A percentile compares a stretch with the other conserved stretches of the same genome.
These are phyloP conservation scores for Sinocyclocheilus maitianheensis DNA, from an alignment of 2,113 vertebrate species.

Conservation along the genomic window DNA sequence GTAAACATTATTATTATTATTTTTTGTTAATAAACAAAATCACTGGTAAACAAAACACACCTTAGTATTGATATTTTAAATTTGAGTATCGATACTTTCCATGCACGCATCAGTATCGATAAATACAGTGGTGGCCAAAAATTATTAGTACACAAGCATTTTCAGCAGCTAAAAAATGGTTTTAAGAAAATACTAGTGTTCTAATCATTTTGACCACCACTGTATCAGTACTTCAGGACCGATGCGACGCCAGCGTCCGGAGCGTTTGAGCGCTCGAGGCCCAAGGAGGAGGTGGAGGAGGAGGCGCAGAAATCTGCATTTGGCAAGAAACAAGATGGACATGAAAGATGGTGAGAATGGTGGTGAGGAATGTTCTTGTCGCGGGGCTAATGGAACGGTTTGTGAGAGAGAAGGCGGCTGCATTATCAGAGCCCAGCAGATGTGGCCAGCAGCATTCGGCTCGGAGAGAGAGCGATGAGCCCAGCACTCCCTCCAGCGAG, in stretches of 20 bases:
- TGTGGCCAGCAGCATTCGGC: constrained; percentile 75
- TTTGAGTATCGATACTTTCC: no score
- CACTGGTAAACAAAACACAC: no score
- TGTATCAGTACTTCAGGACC: no score
- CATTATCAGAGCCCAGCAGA: constrained; percentile 80
- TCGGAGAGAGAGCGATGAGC: constrained; percentile 71
- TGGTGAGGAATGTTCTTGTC: constrained; percentile 79
- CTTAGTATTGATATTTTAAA: no score
- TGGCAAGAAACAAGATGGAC: constrained; percentile 81
- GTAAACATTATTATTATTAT: no score
- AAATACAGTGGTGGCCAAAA: no score
- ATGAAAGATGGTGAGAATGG: constrained; percentile 80
- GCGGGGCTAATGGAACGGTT: constrained; percentile 82
- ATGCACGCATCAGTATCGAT: no score
- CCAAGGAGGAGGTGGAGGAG: constrained; percentile 47
- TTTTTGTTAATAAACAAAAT: no score
- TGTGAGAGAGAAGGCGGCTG: constrained; percentile 71
- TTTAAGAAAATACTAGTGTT: no score
- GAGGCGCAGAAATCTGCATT: constrained; percentile 77
- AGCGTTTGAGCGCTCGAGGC: not conserved
- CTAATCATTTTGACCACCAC: no score
- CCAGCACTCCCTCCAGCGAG: constrained; percentile 69
- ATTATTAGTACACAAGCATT: no score
- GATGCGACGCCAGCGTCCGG: not conserved
- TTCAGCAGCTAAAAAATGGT: no score